Percentiles rank a stretch among this genome's conserved stretches.
Evolutionary conservation across 2,888 invertebrate genomes (phyloP).

Genomic region (Nemotelus nigrinus): DNA sequence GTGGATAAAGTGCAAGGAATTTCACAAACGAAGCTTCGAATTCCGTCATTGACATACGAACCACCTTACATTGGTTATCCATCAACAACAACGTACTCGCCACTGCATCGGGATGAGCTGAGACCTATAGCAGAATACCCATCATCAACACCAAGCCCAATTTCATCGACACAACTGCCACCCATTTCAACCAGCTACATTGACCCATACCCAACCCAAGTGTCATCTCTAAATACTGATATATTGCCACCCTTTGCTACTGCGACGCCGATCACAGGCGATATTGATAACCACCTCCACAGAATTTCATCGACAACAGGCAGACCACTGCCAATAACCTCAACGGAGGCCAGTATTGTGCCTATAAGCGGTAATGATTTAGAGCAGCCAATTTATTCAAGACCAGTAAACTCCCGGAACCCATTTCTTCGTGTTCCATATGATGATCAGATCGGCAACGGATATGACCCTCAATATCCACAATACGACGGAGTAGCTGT

Average conservation of each 20-base stretch:
- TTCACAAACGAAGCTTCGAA: background rate
- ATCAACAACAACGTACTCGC: constrained; percentile 56
- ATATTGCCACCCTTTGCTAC: constrained; percentile 53
- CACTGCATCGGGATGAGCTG: constrained; percentile 53
- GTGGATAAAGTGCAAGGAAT: constrained; percentile 54
- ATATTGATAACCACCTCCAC: background rate
- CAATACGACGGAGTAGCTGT: constrained; percentile 80
- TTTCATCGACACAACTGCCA: constrained; percentile 54
- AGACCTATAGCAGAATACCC: constrained; percentile 50
- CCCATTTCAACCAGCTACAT: constrained; percentile 53
- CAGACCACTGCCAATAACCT: constrained; percentile 50
- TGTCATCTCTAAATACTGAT: constrained; percentile 52
- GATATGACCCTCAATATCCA: constrained; percentile 71
- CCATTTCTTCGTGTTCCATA: constrained; percentile 56
- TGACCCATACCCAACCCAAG: constrained; percentile 52
- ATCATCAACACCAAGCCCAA: constrained; percentile 46
- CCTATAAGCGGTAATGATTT: constrained; percentile 58
- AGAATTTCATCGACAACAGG: constrained; percentile 45
- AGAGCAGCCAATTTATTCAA: constrained; percentile 56
- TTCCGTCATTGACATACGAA: constrained; percentile 53
- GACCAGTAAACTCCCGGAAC: constrained; percentile 53
- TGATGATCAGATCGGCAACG: constrained; percentile 67
- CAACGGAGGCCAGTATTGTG: constrained; percentile 48
- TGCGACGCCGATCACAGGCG: constrained; percentile 52
- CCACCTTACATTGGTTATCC: constrained; percentile 59